phyloP scores from a whole-genome alignment of 1,140 invertebrate genomes.

The Cherax quadricarinatus region DNA sequence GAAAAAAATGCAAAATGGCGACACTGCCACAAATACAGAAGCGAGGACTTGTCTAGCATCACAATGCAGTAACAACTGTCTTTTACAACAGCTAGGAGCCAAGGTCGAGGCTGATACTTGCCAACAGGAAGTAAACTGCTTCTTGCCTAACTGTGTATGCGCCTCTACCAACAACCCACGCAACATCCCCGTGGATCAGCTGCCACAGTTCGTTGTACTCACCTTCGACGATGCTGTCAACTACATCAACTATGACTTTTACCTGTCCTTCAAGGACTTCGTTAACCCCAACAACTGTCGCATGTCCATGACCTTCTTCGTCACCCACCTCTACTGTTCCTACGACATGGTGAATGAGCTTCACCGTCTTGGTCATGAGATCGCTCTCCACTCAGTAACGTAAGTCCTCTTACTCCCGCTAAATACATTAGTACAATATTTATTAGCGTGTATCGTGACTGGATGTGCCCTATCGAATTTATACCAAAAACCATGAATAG shows the following conservation, averaged over 20 bases:
- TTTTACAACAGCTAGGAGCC: too few species aligned
- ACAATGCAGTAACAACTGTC: too few species aligned
- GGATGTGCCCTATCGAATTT: too few species aligned
- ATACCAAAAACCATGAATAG: too few species aligned
- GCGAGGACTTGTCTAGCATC: too few species aligned
- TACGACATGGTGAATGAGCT: constrained; percentile 94
- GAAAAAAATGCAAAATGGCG: too few species aligned
- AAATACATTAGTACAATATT: too few species aligned
- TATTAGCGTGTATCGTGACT: too few species aligned
- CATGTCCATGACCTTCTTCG: constrained; percentile 94
- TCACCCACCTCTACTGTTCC: constrained; percentile 96
- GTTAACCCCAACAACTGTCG: constrained; percentile 95
- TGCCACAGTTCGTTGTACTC: constrained; percentile 96
- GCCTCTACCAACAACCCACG: constrained; percentile 88
- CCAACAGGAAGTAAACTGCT: constrained; percentile 79
- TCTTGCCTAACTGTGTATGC: constrained; percentile 96
- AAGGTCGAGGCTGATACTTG: not conserved
- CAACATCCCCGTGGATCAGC: not conserved
- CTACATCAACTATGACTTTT: constrained; percentile 95
- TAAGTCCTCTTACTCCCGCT: constrained; percentile 25
- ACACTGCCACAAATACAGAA: too few species aligned
- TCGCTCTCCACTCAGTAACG: constrained; percentile 87
- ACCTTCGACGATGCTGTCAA: constrained; percentile 97
- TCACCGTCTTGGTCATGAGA: constrained; percentile 92
- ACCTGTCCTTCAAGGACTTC: constrained; percentile 90